Conservation (phyloP, 2,888 invertebrate species). For the Eledona agricola region DNA sequence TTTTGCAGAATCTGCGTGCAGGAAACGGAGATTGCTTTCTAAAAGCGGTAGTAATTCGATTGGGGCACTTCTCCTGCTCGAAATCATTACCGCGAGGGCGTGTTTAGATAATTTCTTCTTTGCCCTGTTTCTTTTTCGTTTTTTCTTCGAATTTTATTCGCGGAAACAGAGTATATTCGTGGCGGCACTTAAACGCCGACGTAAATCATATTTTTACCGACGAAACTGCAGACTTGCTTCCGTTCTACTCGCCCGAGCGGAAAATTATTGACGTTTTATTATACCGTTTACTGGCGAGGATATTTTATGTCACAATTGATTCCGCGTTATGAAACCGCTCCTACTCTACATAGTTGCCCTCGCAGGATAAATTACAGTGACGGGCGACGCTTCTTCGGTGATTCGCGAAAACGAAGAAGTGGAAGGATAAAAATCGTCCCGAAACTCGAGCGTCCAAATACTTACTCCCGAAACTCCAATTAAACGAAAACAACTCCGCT, state of each 20-base stretch:
- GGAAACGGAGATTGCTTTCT: slow-evolving; percentile 24
- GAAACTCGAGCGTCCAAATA: too few relatives aligned
- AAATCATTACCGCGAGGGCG: slow-evolving; percentile 15
- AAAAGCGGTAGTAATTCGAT: slow-evolving; percentile 22
- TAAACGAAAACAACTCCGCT: slow-evolving; percentile 11
- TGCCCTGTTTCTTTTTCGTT: slow-evolving; percentile 12
- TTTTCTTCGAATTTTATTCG: slow-evolving; percentile 12
- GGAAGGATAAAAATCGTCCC: too few relatives aligned
- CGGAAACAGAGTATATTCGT: slow-evolving; percentile 7
- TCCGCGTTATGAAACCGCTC: slow-evolving; percentile 16
- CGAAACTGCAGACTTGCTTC: slow-evolving; percentile 44
- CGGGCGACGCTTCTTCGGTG: too few relatives aligned
- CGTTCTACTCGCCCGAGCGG: slow-evolving; percentile 43
- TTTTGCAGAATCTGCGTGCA: slow-evolving; percentile 5
- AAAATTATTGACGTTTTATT: slow-evolving; percentile 47
- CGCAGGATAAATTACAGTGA: slow-evolving; percentile 8
- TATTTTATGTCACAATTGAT: slow-evolving; percentile 41
- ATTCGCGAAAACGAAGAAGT: too few relatives aligned
- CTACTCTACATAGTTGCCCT: slow-evolving; percentile 10
- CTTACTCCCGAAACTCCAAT: slow-evolving; percentile 11
- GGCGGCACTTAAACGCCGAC: slow-evolving; percentile 25
- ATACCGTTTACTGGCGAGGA: slow-evolving; percentile 41
- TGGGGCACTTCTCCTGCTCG: slow-evolving; percentile 3
- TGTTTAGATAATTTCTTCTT: slow-evolving; percentile 13
- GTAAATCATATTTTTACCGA: slow-evolving; percentile 43